Conservation (phyloP, 2,113 vertebrate genomes). For the Anguilla japonica region DNA sequence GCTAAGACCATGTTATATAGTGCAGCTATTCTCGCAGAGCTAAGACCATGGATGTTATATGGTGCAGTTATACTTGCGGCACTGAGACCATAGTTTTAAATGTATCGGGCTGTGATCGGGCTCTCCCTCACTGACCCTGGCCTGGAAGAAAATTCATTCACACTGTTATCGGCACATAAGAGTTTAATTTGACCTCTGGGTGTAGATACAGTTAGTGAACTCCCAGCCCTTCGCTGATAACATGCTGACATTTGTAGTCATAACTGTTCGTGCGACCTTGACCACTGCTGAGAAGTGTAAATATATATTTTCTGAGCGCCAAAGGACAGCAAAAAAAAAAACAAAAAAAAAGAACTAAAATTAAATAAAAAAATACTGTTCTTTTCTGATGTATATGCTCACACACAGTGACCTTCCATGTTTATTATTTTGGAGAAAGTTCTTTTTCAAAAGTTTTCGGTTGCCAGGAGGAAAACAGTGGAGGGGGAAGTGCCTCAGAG, state of each 20-base stretch:
- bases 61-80: too few relatives aligned
- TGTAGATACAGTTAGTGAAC: constrained; percentile 50
- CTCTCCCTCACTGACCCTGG: constrained; percentile 20
- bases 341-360: too few relatives aligned
- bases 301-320: not conserved
- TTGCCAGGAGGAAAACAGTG: too few relatives aligned
- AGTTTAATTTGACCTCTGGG: constrained; percentile 64
- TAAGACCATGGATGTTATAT: too few relatives aligned
- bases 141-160: constrained; percentile 53
- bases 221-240: not conserved
- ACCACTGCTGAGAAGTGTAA: not conserved
- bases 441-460: too few relatives aligned
- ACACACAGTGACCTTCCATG: not conserved
- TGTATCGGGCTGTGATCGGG: constrained; percentile 40
- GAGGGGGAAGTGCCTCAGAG: too few relatives aligned
- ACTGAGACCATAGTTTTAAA: constrained; percentile 28
- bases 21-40: too few relatives aligned
- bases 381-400: not conserved
- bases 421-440: too few relatives aligned
- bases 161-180: constrained; percentile 60
- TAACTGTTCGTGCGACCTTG: not conserved
- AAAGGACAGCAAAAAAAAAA: not conserved
- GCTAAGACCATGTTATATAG: too few relatives aligned
- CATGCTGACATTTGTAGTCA: not conserved
- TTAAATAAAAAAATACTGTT: too few relatives aligned